Conservation (phyloP, 2,113 vertebrate species). For the Sapajus apella region DNA sequence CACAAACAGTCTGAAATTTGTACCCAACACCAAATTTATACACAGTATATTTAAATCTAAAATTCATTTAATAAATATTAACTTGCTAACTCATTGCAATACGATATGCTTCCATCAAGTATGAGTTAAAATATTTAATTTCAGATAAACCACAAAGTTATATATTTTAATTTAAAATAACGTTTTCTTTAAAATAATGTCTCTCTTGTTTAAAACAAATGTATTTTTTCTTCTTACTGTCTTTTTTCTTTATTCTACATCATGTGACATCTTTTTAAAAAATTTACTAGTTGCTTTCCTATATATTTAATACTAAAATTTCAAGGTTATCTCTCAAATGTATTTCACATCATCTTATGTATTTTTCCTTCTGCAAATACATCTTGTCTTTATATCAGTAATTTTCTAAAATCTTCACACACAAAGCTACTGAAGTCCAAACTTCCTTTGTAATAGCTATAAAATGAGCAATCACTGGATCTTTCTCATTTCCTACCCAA, state of each 20-base stretch:
- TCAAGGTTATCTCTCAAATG: neutral
- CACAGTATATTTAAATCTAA: neutral
- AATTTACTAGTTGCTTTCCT: neutral
- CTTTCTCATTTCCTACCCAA: neutral
- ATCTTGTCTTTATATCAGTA: neutral
- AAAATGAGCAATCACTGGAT: neutral
- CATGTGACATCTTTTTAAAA: neutral
- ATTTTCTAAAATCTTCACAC: neutral
- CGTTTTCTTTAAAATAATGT: neutral
- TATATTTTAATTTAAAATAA: slow-evolving; percentile 19
- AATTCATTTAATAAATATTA: neutral
- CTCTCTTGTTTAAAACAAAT: neutral
- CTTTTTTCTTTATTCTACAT: neutral
- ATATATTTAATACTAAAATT: neutral
- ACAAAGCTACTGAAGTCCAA: neutral
- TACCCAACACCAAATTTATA: neutral
- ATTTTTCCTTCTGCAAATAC: neutral
- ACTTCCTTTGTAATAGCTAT: neutral
- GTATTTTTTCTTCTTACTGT: neutral
- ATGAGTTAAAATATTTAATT: slow-evolving; percentile 5
- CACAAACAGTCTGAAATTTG: slow-evolving; percentile 15
- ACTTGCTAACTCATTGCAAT: neutral
- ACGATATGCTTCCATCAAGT: neutral
- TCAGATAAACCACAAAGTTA: neutral
- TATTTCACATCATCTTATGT: neutral